These are phyloP conservation scores for Epicauta chinensis DNA, from an alignment of 1,140 invertebrate genomes.

Conservation along the genomic window DNA sequence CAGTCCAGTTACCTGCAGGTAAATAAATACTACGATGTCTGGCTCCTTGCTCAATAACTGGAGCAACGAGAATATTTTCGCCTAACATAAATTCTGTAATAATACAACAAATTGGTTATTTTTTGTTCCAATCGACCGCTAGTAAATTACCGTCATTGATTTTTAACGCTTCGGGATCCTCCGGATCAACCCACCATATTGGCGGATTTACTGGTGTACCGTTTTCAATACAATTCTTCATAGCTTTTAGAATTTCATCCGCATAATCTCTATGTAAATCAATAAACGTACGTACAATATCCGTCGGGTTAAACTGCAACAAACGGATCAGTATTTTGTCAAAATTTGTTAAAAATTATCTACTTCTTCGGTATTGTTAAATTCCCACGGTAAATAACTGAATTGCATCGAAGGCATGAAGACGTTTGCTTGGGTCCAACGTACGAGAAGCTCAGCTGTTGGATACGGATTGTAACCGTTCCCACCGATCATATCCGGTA, in stretches of 20 bases:
- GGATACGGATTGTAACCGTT: slow-evolving; percentile 64
- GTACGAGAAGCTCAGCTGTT: slow-evolving; percentile 75
- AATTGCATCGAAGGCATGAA: slow-evolving; percentile 87
- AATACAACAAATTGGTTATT: slow-evolving; percentile 33
- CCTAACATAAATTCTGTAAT: slow-evolving; percentile 80
- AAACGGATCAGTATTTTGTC: not conserved
- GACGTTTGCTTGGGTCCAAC: slow-evolving; percentile 82
- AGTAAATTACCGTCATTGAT: slow-evolving; percentile 18
- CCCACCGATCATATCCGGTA: slow-evolving; percentile 91
- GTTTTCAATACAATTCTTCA: slow-evolving; percentile 51
- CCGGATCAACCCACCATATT: slow-evolving; percentile 85
- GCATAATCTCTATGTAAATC: slow-evolving; percentile 63
- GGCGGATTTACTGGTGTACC: slow-evolving; percentile 78
- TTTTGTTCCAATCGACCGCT: not conserved
- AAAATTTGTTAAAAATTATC: not conserved
- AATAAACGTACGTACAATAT: slow-evolving; percentile 60
- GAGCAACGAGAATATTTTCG: slow-evolving; percentile 78
- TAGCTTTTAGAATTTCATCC: slow-evolving; percentile 54
- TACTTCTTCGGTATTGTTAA: slow-evolving; percentile 13
- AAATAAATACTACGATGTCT: slow-evolving; percentile 67
- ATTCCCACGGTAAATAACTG: slow-evolving; percentile 84
- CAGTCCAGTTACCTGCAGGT: slow-evolving; percentile 64
- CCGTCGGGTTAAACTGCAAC: slow-evolving; percentile 37
- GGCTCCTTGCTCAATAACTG: slow-evolving; percentile 63
- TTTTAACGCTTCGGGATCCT: slow-evolving; percentile 42